Base-by-base conservation (phyloP, 2,797 vertebrate species). In the Monodelphis domestica region DNA sequence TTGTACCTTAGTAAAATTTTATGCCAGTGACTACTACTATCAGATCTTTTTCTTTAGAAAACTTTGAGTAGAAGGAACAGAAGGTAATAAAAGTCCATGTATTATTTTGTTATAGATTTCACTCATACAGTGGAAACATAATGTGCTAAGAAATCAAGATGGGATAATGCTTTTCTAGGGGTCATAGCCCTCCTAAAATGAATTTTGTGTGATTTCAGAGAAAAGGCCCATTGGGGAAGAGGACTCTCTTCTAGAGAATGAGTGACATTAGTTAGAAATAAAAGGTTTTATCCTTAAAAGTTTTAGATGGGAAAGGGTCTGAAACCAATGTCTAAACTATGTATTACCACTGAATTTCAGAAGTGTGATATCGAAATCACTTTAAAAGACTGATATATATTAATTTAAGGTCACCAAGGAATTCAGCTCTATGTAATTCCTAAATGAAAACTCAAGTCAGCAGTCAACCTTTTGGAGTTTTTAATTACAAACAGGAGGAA, bases 161-260 rank as follows among this genome's bases (percentile, higher is more conserved):
- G 0, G 6, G 24, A 21, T 78, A 0, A 0, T 78, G 0, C 15
- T 78, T 38, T 38, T n/a, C 78, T 21, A 45, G n/a, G n/a, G 17
- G 6, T 38, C n/a, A 78, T 2, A 21, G 78, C 24, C 63, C 63
- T 78, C 7, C 63, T 38, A 78, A 70, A 78, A 78, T 78, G 63
- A 78, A 45, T n/a, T 2, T 38, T 78, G 6, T 78, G n/a, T 21
- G n/a, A 38, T 78, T 21, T 17, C 9, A 2, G 15, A 28, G 17
- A 38, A 38, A 24, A 33, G 38, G 15, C 38, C 17, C 11, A 21
- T 38, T 38, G 63, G 15, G 3, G 12, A 78, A 78, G n/a, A n/a
- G 56, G 26, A 57, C 10, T 33, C 15, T 63, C 33, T 63, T 70
- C 14, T 70, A 70, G 63, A 7, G 3, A n/a, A 38, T 38, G n/a